These are phyloP conservation scores for Sinocyclocheilus grahami DNA, from an alignment of 2,113 vertebrate genomes.

Conservation along the genomic window DNA sequence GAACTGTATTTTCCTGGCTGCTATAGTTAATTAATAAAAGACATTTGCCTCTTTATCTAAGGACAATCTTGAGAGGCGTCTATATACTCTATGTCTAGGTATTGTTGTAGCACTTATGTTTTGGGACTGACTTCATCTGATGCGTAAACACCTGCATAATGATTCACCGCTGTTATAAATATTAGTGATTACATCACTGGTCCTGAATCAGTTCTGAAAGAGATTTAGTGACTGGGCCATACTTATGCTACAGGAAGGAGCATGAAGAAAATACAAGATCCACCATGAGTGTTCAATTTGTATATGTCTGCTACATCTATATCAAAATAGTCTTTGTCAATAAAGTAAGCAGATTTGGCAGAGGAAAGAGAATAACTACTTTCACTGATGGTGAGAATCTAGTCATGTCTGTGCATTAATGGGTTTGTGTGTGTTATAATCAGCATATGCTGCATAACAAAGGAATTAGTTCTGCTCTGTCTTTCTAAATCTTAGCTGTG, in stretches of 20 bases:
- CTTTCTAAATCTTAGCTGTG: background rate
- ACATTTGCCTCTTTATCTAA: too few relatives aligned
- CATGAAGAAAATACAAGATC: background rate
- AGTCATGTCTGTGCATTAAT: background rate
- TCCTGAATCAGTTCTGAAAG: background rate
- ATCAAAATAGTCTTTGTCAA: background rate
- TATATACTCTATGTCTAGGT: too few relatives aligned
- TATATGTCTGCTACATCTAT: background rate
- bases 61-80: too few relatives aligned
- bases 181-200: background rate
- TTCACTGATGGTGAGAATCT: background rate
- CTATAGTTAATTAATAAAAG: too few relatives aligned
- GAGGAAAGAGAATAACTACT: background rate
- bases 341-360: background rate
- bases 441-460: constrained; percentile 10
- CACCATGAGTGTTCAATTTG: background rate
- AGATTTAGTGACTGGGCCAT: background rate
- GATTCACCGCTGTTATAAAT: background rate
- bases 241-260: background rate
- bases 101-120: too few relatives aligned
- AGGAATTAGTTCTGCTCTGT: constrained; percentile 25
- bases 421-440: background rate
- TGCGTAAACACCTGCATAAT: too few relatives aligned
- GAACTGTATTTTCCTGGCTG: too few relatives aligned
- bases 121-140: too few relatives aligned